These are phyloP conservation scores for Nansenia antarctica DNA, from an alignment of 2,113 vertebrate genomes.

Conservation along the genomic window DNA sequence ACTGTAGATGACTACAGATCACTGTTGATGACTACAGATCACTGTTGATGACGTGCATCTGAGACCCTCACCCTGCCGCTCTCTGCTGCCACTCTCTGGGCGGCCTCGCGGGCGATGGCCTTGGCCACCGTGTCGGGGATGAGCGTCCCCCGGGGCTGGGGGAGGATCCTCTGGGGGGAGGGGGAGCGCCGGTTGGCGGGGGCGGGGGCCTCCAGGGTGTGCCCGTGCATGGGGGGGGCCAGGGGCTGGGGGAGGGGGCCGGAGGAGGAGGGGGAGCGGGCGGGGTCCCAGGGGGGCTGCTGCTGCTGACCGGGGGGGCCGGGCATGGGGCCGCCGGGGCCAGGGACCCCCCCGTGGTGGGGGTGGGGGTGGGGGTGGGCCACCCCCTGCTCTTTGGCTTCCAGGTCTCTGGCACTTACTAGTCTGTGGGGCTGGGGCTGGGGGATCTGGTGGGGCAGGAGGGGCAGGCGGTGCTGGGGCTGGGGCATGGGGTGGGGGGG, in stretches of 20 bases:
- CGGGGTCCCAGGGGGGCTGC: conserved; percentile 79
- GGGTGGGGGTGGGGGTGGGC: too few species aligned
- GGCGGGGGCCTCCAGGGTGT: conserved; percentile 81
- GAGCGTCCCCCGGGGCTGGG: conserved; percentile 87
- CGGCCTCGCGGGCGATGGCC: conserved; percentile 94
- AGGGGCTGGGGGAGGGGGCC: conserved; percentile 62
- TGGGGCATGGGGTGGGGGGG: conserved; percentile 58
- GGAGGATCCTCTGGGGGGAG: conserved; percentile 92
- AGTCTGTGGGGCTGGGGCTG: conserved; percentile 84
- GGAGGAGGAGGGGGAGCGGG: conserved; percentile 68
- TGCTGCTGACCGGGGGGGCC: too few species aligned
- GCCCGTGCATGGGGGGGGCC: conserved; percentile 68
- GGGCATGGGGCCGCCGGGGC: too few species aligned
- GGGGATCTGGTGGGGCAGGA: conserved; percentile 66
- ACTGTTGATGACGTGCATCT: too few species aligned
- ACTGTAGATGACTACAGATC: not conserved
- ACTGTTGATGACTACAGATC: not conserved
- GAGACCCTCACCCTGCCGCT: conserved; percentile 85
- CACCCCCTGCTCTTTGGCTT: conserved; percentile 90
- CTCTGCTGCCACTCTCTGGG: conserved; percentile 88
- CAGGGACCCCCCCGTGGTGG: conserved; percentile 58
- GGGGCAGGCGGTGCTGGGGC: conserved; percentile 70
- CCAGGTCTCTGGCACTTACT: conserved; percentile 87
- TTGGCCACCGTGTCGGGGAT: conserved; percentile 89
- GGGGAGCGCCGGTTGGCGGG: conserved; percentile 82